A percentile compares a stretch with the other conserved stretches of the same genome.
Conservation (phyloP, 2,113 vertebrate species). For the Machaerirhynchus nigripectus region DNA sequence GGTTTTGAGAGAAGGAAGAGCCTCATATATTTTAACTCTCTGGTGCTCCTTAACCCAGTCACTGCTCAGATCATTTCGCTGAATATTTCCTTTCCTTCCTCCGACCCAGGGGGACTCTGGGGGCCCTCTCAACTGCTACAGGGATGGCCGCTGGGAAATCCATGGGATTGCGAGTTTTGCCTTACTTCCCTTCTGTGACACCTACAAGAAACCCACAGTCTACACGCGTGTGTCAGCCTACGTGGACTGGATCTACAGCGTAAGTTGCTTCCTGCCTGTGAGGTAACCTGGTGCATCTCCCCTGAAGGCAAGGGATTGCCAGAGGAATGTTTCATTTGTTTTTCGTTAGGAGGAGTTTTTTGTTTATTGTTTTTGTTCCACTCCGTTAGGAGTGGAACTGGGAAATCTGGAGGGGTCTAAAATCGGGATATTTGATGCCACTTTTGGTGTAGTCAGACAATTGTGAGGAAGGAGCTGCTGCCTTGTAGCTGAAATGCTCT, state of each 20-base stretch:
- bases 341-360: not conserved
- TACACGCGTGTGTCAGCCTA: constrained; percentile 55
- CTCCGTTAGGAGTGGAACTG: not conserved
- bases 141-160: not conserved
- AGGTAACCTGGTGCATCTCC: not conserved
- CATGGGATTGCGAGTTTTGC: not conserved
- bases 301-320: not conserved
- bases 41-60: not conserved
- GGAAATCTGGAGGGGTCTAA: not conserved
- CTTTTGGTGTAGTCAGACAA: not conserved
- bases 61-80: not conserved
- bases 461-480: not conserved
- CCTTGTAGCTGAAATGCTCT: not conserved
- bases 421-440: not conserved
- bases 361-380: too few relatives aligned
- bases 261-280: not conserved
- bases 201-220: not conserved
- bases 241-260: constrained; percentile 54
- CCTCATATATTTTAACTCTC: not conserved
- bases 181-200: not conserved
- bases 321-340: not conserved
- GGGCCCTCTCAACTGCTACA: not conserved
- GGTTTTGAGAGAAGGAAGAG: not conserved
- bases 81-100: not conserved
- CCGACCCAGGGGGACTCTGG: not conserved